phyloP scores from a whole-genome alignment of 2,113 vertebrate species.

The Meriones unguiculatus region DNA sequence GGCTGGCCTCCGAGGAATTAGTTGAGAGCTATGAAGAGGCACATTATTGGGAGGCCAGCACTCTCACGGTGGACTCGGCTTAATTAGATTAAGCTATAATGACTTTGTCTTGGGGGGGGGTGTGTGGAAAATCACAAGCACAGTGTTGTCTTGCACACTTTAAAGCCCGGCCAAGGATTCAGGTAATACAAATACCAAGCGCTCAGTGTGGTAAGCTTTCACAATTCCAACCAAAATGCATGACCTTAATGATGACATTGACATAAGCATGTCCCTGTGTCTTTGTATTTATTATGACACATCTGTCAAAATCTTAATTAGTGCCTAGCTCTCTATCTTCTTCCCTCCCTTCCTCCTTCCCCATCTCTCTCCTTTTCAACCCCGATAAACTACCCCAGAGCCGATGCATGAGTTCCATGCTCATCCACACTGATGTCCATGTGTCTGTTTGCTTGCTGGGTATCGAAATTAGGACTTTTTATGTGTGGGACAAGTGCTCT shows the following conservation, averaged over 20 bases:
- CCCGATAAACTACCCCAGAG: too few species aligned
- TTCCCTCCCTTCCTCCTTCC: background rate
- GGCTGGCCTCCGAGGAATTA: background rate
- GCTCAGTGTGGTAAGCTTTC: constrained; percentile 61
- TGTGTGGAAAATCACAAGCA: constrained; percentile 16
- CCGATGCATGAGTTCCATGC: background rate
- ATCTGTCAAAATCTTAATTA: constrained; percentile 61
- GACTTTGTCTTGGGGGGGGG: background rate
- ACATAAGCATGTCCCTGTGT: constrained; percentile 54
- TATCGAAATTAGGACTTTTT: background rate
- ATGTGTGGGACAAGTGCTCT: too few species aligned
- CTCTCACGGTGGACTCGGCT: background rate
- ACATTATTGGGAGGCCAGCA: background rate
- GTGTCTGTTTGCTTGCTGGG: background rate
- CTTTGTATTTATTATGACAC: constrained; percentile 56
- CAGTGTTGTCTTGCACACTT: constrained; percentile 24
- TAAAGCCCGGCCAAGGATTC: constrained; percentile 58
- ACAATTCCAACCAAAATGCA: constrained; percentile 63
- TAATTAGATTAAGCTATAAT: constrained; percentile 37
- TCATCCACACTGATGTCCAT: background rate
- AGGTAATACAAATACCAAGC: constrained; percentile 61
- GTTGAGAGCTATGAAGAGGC: background rate
- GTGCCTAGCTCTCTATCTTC: background rate
- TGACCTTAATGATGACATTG: constrained; percentile 41
- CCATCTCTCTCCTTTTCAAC: background rate